Base-by-base conservation (phyloP, 2,797 vertebrate genomes). In the Discoglossus pictus region DNA sequence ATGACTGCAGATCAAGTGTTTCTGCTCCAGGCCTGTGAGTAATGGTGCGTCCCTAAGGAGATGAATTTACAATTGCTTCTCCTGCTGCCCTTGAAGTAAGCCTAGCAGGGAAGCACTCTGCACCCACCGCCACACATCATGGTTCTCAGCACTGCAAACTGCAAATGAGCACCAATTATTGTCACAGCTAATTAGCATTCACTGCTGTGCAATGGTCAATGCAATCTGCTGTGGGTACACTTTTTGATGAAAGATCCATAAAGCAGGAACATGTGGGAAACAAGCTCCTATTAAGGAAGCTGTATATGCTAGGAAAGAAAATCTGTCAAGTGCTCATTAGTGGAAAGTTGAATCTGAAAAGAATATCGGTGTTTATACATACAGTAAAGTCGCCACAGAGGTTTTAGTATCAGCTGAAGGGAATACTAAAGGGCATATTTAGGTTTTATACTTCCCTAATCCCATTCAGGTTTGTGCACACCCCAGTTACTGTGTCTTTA, bases 181-280 rank as follows among this genome's bases (percentile, higher is more conserved):
- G 48, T 52, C n/a, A 20, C 24, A 39, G 23, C 48, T 52, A 42
- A 42, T 63, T 39, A 63, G 61, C 36, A 52, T 63, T 63, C 61
- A 27, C 10, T 21, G 48, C 36, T 20, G 35, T 21, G 48, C 15
- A 24, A 15, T 7, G 31, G 36, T n/a, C 23, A 43, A 51, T 13
- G 60, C 36, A 51, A 42, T 31, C n/a, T 63, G 24, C 25, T 27
- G 48, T 48, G 25, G 35, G 13, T 31, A 24, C 50, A 15, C 17
- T 63, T 40, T 51, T 36, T 18, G 36, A 52, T 51, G 47, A 31
- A 42, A 63, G 43, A 52, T 63, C 61, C 23, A 63, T 63, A 52
- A 27, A 39, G 52, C 23, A 63, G 36, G 61, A 63, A 63, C 24
- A 52, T 52, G 43, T 52, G 38, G 36, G 31, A 52, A 48, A 52